Percentiles rank a stretch among this genome's conserved stretches.
Conservation (phyloP, 1,140 invertebrate species). For the Leguminivora glycinivorella region DNA sequence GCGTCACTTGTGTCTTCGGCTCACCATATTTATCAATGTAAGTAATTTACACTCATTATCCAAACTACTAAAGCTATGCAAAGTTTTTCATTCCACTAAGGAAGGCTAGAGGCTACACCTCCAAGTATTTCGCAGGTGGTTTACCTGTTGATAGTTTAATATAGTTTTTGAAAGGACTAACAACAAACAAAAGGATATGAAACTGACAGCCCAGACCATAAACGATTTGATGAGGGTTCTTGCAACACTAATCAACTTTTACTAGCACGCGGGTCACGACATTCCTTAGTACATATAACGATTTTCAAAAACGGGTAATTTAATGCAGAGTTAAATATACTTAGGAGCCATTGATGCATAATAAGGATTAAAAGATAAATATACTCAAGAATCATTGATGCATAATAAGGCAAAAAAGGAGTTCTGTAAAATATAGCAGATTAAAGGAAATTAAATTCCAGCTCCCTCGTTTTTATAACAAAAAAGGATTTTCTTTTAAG, state of each 20-base stretch:
- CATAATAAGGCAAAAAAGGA: not conserved
- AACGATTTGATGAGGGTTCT: too few relatives aligned
- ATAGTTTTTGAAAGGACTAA: too few relatives aligned
- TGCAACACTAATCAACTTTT: too few relatives aligned
- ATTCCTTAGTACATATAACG: not conserved
- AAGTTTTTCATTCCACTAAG: too few relatives aligned
- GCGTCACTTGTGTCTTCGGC: constrained; percentile 87
- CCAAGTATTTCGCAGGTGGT: too few relatives aligned
- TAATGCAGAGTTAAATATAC: too few relatives aligned
- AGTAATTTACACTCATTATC: constrained; percentile 63
- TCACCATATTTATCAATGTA: constrained; percentile 90
- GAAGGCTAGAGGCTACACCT: too few relatives aligned
- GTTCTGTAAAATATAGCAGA: not conserved
- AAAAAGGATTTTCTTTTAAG: constrained; percentile 29
- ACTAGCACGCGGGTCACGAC: too few relatives aligned
- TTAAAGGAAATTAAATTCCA: constrained; percentile 30
- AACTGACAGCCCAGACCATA: too few relatives aligned
- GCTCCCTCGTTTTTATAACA: constrained; percentile 4
- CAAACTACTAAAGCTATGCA: too few relatives aligned
- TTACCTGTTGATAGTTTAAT: too few relatives aligned
- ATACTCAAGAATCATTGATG: not conserved
- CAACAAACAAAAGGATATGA: too few relatives aligned
- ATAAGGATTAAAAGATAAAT: not conserved
- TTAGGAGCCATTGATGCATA: not conserved
- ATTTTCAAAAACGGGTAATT: not conserved